Conservation (phyloP, 2,113 vertebrate genomes). For the Jaculus jaculus region DNA sequence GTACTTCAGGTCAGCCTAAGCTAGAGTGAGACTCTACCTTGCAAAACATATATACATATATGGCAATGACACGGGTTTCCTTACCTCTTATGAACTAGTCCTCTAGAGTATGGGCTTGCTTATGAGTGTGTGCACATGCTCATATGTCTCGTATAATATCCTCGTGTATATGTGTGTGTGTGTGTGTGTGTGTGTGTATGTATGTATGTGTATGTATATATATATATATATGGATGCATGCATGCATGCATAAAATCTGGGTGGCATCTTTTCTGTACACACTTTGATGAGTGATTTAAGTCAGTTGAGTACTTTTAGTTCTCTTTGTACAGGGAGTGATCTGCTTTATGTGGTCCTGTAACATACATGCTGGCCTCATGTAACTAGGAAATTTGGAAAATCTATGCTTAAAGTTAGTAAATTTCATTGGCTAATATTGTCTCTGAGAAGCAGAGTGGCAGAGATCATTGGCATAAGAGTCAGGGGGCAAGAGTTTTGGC, state of each 20-base stretch:
- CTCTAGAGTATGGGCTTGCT: not conserved
- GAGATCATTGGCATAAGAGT: not conserved
- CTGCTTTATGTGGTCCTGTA: not conserved
- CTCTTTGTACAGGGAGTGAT: not conserved
- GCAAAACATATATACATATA: not conserved
- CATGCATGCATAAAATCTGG: not conserved
- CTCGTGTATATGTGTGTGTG: too few species aligned
- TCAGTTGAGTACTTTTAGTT: not conserved
- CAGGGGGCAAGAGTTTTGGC: not conserved
- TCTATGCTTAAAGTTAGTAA: not conserved
- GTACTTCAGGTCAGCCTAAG: too few species aligned
- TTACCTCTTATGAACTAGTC: not conserved
- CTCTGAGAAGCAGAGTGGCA: not conserved
- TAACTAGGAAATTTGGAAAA: not conserved
- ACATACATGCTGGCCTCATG: not conserved
- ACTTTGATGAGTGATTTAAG: not conserved
- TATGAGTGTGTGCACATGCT: too few species aligned
- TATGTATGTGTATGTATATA: not conserved
- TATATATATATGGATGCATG: too few species aligned
- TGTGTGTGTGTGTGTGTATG: not conserved
- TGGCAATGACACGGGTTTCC: not conserved
- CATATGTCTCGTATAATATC: too few species aligned
- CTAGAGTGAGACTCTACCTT: too few species aligned
- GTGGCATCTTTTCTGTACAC: slow-evolving; percentile 8
- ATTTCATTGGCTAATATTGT: not conserved